Percentiles rank a stretch among this genome's conserved stretches.
Evolutionary conservation across 2,797 vertebrate species (phyloP).

Genomic region (Manis javanica): DNA sequence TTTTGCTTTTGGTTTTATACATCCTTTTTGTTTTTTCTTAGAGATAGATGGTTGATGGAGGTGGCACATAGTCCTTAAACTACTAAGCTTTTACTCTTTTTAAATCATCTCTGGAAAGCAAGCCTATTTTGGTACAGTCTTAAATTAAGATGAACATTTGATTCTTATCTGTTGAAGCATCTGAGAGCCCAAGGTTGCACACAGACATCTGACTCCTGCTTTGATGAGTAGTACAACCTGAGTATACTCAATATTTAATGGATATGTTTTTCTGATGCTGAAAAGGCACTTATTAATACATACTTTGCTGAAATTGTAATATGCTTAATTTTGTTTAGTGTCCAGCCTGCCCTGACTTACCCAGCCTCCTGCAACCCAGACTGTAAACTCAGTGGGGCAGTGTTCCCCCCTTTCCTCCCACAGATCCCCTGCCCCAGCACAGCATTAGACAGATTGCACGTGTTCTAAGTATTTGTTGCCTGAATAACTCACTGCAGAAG

Average conservation of each 20-base stretch:
- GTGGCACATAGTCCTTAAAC: not conserved
- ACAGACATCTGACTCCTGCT: not conserved
- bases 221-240: not conserved
- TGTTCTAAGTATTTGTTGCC: not conserved
- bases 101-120: not conserved
- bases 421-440: not conserved
- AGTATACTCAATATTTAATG: not conserved
- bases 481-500: not conserved
- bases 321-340: not conserved
- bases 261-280: not conserved
- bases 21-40: not conserved
- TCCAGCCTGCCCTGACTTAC: not conserved
- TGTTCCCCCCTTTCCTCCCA: no score
- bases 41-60: not conserved
- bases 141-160: not conserved
- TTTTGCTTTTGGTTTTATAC: not conserved
- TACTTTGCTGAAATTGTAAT: not conserved
- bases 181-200: not conserved
- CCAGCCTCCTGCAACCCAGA: not conserved
- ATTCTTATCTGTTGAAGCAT: not conserved
- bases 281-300: not conserved
- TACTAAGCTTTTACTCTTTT: not conserved
- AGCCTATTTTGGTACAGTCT: not conserved
- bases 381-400: not conserved
- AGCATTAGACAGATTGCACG: fast-evolving